These are phyloP conservation scores for Oscheius sp. DNA, from an alignment of 2,888 invertebrate genomes.

Conservation along the genomic window DNA sequence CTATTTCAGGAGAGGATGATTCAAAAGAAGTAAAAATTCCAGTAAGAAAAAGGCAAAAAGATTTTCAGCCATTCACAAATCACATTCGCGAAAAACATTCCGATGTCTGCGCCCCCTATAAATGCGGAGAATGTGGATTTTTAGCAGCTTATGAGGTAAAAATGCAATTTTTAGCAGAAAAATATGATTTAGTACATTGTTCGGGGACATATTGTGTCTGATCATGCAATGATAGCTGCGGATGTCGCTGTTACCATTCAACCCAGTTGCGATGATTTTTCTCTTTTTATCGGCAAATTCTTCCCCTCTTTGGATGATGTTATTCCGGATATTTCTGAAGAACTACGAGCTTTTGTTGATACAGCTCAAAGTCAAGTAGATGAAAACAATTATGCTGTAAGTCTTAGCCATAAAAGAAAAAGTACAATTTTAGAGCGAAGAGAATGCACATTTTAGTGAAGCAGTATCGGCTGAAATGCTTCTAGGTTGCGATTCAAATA, in stretches of 20 bases:
- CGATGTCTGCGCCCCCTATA: constrained; percentile 12
- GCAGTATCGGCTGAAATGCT: neutral
- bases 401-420: too few relatives aligned
- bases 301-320: constrained; percentile 29
- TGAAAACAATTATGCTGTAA: neutral
- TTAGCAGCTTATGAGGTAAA: constrained; percentile 20
- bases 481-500: neutral
- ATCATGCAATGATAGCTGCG: constrained; percentile 19
- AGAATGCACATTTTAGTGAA: neutral
- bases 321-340: constrained; percentile 7
- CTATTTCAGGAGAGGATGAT: constrained; percentile 5
- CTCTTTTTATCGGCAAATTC: constrained; percentile 22
- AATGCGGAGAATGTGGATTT: constrained; percentile 24
- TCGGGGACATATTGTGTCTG: neutral
- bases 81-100: constrained; percentile 24
- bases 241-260: neutral
- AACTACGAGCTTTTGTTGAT: constrained; percentile 16
- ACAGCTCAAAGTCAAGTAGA: neutral
- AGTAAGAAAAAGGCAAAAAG: neutral
- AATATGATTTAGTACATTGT: constrained; percentile 7
- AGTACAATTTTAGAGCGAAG: too few relatives aligned
- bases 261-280: neutral
- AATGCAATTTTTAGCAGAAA: too few relatives aligned
- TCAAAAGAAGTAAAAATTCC: constrained; percentile 16
- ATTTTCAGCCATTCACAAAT: constrained; percentile 15